These are phyloP conservation scores for Leptura quadrifasciata DNA, from an alignment of 2,888 invertebrate species.

Conservation along the genomic window DNA sequence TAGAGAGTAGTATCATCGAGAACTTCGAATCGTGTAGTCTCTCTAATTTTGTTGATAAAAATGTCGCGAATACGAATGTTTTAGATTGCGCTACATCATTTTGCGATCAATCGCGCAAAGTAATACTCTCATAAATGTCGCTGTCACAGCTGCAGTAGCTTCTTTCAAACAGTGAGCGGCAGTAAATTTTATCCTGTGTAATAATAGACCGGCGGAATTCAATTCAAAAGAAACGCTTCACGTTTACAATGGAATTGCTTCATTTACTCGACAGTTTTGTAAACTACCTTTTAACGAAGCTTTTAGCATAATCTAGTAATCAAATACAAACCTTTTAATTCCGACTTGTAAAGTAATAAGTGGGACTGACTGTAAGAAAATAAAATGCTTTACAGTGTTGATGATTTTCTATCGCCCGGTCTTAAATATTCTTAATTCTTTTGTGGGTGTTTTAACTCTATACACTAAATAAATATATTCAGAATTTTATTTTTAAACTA, in stretches of 20 bases:
- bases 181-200: neutral
- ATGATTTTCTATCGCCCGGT: neutral
- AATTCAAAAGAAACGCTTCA: conserved; percentile 3
- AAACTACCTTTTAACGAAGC: conserved; percentile 20
- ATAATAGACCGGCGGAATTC: neutral
- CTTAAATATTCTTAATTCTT: neutral
- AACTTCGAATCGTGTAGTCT: too few relatives aligned
- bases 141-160: neutral
- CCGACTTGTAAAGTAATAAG: neutral
- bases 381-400: neutral
- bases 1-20: too few relatives aligned
- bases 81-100: neutral
- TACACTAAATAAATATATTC: too few relatives aligned
- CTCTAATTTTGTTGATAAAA: too few relatives aligned
- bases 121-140: neutral
- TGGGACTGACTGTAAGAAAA: conserved; percentile 6
- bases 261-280: conserved; percentile 16
- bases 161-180: neutral
- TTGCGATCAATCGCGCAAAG: neutral
- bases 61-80: too few relatives aligned
- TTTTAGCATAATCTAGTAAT: conserved; percentile 22
- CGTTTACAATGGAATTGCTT: conserved; percentile 25
- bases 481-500: too few relatives aligned
- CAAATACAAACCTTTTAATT: conserved; percentile 20
- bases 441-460: too few relatives aligned